Evolutionary conservation across 1,140 invertebrate species (phyloP).

Genomic region (Pogonus chalceus): DNA sequence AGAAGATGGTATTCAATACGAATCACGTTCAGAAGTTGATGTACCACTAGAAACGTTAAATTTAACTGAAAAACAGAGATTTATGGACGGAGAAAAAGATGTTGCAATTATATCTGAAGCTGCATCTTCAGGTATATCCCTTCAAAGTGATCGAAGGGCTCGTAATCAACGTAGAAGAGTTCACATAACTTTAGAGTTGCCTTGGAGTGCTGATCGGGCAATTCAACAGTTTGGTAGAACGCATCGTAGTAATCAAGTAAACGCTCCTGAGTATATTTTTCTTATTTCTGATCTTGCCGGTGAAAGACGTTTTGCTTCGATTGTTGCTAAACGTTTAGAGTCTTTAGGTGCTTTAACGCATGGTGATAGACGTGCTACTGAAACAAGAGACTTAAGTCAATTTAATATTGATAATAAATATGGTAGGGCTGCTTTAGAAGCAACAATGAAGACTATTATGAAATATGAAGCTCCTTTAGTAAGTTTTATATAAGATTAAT

Average conservation of each 20-base stretch:
- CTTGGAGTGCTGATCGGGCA: constrained; percentile 96
- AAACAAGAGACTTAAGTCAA: constrained; percentile 90
- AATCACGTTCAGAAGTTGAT: constrained; percentile 87
- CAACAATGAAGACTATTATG: constrained; percentile 85
- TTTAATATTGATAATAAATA: constrained; percentile 99
- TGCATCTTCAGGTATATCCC: constrained; percentile 93
- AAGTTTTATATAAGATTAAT: not conserved
- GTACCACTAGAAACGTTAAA: constrained; percentile 96
- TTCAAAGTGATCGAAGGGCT: constrained; percentile 89
- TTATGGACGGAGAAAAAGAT: constrained; percentile 98
- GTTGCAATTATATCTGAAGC: constrained; percentile 99
- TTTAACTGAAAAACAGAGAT: constrained; percentile 79
- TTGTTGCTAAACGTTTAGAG: constrained; percentile 93
- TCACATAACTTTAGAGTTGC: constrained; percentile 97
- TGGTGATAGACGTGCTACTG: constrained; percentile 93
- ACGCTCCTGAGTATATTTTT: constrained; percentile 97
- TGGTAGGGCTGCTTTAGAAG: constrained; percentile 84
- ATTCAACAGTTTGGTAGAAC: constrained; percentile 96
- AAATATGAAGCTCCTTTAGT: constrained; percentile 41
- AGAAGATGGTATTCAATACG: constrained; percentile 86
- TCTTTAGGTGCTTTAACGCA: constrained; percentile 89
- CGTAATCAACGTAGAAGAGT: constrained; percentile 87
- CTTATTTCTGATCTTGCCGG: constrained; percentile 97
- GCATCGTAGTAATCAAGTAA: constrained; percentile 83
- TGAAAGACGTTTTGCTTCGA: constrained; percentile 89